Percentiles rank a stretch among this genome's conserved stretches.
phyloP scores from a whole-genome alignment of 2,797 vertebrate genomes.

The Labroides dimidiatus region DNA sequence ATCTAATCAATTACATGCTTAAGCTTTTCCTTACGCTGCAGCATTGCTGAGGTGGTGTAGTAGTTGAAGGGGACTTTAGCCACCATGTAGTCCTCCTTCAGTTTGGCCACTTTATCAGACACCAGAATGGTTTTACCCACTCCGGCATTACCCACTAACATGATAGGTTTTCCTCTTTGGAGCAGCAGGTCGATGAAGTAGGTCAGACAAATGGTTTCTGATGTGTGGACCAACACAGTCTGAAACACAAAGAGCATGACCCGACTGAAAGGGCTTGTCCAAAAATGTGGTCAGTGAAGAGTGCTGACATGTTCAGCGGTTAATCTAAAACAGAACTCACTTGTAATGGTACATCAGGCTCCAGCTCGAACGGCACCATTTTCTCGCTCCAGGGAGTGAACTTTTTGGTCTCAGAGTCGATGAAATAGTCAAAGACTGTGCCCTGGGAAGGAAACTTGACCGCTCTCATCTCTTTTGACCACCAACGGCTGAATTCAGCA shows the following conservation, averaged over 20 bases:
- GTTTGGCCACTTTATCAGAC: slow-evolving; percentile 78
- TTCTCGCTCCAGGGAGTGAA: slow-evolving; percentile 86
- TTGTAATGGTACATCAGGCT: slow-evolving; percentile 82
- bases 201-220: slow-evolving; percentile 80
- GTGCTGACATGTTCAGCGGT: not conserved
- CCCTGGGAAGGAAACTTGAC: slow-evolving; percentile 88
- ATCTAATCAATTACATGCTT: no score
- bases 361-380: slow-evolving; percentile 80
- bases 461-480: slow-evolving; percentile 88
- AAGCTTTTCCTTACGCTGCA: slow-evolving; percentile 70
- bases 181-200: slow-evolving; percentile 84
- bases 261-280: not conserved
- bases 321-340: slow-evolving; percentile 43
- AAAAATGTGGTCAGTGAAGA: not conserved
- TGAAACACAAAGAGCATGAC: slow-evolving; percentile 56
- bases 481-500: slow-evolving; percentile 89
- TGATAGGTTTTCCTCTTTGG: slow-evolving; percentile 78
- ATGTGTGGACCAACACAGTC: slow-evolving; percentile 77
- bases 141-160: slow-evolving; percentile 83
- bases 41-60: slow-evolving; percentile 79
- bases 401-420: slow-evolving; percentile 86
- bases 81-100: slow-evolving; percentile 78
- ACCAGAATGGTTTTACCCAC: slow-evolving; percentile 83
- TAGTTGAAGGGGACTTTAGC: slow-evolving; percentile 84
- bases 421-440: slow-evolving; percentile 91